These are phyloP conservation scores for Lasioglossum lativentre DNA, from an alignment of 2,888 invertebrate species.

Conservation along the genomic window DNA sequence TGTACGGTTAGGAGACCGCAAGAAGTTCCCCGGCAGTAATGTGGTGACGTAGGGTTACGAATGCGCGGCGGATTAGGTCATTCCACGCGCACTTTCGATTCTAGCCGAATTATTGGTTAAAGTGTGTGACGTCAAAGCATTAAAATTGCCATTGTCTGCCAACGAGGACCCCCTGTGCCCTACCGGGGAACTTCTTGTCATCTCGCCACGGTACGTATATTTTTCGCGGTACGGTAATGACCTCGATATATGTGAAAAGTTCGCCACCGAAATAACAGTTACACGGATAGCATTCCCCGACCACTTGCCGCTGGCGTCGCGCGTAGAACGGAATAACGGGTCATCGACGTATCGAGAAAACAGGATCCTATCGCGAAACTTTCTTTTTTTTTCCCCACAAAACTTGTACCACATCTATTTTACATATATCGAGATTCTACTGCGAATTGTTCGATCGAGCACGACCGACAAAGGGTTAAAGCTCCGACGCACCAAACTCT, in stretches of 20 bases:
- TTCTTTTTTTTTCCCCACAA: not conserved
- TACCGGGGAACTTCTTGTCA: no score
- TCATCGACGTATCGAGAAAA: not conserved
- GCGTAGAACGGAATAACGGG: not conserved
- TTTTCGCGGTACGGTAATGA: not conserved
- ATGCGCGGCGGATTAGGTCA: no score
- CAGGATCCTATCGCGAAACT: not conserved
- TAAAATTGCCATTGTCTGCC: no score
- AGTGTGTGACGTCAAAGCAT: no score
- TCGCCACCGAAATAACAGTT: not conserved
- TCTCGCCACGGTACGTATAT: not conserved
- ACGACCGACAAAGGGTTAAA: not conserved
- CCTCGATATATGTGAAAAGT: not conserved
- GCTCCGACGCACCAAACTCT: not conserved
- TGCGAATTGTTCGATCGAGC: not conserved
- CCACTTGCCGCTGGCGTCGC: no score
- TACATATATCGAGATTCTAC: not conserved
- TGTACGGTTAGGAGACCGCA: no score
- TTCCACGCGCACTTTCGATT: no score
- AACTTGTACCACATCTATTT: not conserved
- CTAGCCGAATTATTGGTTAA: no score
- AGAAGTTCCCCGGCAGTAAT: no score
- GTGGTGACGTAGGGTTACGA: no score
- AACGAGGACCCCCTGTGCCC: no score
- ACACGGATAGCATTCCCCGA: no score